Evolutionary conservation across 2,113 vertebrate genomes (phyloP).

Genomic region (Narcine bancroftii): DNA sequence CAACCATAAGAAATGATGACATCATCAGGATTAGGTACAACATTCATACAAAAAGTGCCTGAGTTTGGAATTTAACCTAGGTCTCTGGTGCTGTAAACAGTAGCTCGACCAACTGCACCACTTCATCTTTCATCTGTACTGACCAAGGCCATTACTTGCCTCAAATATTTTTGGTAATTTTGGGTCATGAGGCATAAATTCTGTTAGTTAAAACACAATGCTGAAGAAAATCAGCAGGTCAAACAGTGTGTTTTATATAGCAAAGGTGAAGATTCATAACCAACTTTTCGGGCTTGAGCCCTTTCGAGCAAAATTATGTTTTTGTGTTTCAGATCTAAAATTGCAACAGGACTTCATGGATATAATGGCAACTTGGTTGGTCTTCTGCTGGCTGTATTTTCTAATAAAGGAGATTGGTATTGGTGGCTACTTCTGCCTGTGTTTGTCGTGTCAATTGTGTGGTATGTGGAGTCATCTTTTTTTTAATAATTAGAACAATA

Average conservation of each 20-base stretch:
- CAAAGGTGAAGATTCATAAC: too few relatives aligned
- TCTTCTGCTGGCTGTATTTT: slow-evolving; percentile 18
- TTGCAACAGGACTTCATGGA: slow-evolving; percentile 34
- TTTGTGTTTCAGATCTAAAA: slow-evolving; percentile 10
- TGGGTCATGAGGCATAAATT: too few relatives aligned
- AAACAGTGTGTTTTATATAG: too few relatives aligned
- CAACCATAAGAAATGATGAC: too few relatives aligned
- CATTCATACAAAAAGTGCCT: too few relatives aligned
- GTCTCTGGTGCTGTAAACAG: too few relatives aligned
- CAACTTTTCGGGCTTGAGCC: too few relatives aligned
- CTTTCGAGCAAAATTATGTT: not conserved
- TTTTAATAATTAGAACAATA: slow-evolving; percentile 1
- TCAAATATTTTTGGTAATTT: not conserved
- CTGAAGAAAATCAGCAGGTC: too few relatives aligned
- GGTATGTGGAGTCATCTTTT: not conserved
- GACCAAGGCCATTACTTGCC: not conserved
- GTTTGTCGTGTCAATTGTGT: not conserved
- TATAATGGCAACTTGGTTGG: slow-evolving; percentile 36
- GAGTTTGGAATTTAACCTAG: too few relatives aligned
- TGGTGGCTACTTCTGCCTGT: slow-evolving; percentile 38
- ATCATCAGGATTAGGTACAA: too few relatives aligned
- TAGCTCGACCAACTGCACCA: too few relatives aligned
- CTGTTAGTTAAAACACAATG: too few relatives aligned
- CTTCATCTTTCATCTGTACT: not conserved
- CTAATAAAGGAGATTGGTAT: slow-evolving; percentile 33